A percentile compares a stretch with the other conserved stretches of the same genome.
Conservation (phyloP, 2,113 vertebrate species). For the Myrmophylax atrothorax region DNA sequence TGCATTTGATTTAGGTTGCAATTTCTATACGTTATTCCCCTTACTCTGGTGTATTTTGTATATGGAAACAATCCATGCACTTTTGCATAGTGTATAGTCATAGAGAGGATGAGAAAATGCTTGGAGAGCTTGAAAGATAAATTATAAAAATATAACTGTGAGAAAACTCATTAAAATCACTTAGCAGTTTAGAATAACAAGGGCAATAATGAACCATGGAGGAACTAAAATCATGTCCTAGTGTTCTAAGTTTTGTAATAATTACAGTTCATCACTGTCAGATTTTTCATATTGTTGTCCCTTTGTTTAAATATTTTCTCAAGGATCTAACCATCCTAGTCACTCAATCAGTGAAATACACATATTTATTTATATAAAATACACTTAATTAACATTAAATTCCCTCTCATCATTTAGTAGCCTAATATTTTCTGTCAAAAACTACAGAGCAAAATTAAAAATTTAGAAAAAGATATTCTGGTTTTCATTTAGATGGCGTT, state of each 20-base stretch:
- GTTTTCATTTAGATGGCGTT: not conserved
- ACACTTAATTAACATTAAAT: not conserved
- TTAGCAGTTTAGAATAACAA: not conserved
- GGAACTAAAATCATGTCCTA: not conserved
- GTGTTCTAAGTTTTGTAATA: not conserved
- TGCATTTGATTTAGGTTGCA: not conserved
- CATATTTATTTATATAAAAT: not conserved
- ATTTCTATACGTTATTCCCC: not conserved
- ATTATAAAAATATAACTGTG: not conserved
- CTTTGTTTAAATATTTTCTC: not conserved
- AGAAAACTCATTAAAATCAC: not conserved
- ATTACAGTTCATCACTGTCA: not conserved
- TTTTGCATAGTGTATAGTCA: not conserved
- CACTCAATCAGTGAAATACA: not conserved
- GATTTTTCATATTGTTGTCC: not conserved
- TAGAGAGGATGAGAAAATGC: not conserved
- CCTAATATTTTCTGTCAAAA: not conserved
- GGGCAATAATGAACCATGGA: not conserved
- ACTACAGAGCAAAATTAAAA: not conserved
- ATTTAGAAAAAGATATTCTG: not conserved
- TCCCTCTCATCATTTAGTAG: not conserved
- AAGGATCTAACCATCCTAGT: not conserved
- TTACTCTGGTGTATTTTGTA: not conserved
- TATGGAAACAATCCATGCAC: not conserved
- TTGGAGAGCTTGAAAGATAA: not conserved